These are phyloP conservation scores for Polydesmus complanatus DNA, from an alignment of 2,888 invertebrate species.

Conservation along the genomic window DNA sequence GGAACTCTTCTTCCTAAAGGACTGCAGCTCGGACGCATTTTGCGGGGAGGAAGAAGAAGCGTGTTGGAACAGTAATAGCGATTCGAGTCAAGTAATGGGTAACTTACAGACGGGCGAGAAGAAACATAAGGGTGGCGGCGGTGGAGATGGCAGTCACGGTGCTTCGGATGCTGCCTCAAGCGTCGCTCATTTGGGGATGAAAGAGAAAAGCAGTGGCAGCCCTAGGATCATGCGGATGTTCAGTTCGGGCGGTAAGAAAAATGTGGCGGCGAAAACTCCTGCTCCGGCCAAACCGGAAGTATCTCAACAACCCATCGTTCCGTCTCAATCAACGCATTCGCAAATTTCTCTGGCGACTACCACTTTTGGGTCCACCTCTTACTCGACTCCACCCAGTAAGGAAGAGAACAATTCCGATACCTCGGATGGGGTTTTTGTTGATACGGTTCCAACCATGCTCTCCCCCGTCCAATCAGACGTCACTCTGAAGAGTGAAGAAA, in stretches of 20 bases:
- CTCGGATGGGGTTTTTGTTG: slow-evolving; percentile 9
- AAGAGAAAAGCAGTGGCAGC: background rate
- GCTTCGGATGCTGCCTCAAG: background rate
- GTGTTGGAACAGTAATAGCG: background rate
- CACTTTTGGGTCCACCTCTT: background rate
- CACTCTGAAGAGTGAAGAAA: background rate
- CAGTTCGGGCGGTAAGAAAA: background rate
- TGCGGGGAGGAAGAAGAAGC: background rate
- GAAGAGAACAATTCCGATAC: background rate
- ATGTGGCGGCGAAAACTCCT: background rate
- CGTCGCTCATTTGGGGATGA: background rate
- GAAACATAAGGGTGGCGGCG: slow-evolving; percentile 6
- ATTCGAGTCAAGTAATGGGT: background rate
- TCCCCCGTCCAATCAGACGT: background rate
- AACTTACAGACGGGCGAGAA: slow-evolving; percentile 4
- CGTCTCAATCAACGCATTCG: background rate
- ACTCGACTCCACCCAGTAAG: slow-evolving; percentile 9
- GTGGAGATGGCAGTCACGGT: background rate
- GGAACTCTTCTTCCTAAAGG: slow-evolving; percentile 1
- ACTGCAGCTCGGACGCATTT: background rate
- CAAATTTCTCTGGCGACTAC: background rate
- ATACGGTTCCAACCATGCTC: background rate
- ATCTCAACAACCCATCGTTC: background rate
- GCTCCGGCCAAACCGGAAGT: background rate
- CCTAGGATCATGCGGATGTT: slow-evolving; percentile 1